phyloP scores from a whole-genome alignment of 2,888 invertebrate species.

The Tromatobia lineatoria region DNA sequence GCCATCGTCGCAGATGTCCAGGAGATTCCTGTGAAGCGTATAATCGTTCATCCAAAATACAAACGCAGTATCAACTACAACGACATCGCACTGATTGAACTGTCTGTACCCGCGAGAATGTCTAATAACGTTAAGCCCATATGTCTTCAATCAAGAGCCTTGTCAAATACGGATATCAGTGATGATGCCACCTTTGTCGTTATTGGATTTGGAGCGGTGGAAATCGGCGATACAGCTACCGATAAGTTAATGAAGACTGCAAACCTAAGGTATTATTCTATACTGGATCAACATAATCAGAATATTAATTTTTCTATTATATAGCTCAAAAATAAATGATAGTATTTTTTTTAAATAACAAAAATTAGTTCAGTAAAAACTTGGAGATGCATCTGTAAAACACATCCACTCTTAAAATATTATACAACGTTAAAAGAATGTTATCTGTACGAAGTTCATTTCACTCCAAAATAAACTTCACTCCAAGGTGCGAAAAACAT shows the following conservation, averaged over 20 bases:
- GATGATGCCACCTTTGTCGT: slow-evolving; percentile 74
- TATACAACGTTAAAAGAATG: too few species aligned
- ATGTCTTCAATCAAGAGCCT: slow-evolving; percentile 78
- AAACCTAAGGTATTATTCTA: slow-evolving; percentile 73
- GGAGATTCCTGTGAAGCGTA: slow-evolving; percentile 72
- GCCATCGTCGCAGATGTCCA: slow-evolving; percentile 69
- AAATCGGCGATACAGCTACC: slow-evolving; percentile 66
- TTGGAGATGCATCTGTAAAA: too few species aligned
- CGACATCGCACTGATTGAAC: slow-evolving; percentile 79
- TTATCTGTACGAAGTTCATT: too few species aligned
- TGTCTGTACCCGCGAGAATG: slow-evolving; percentile 72
- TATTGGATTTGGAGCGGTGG: slow-evolving; percentile 79
- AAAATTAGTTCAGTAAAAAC: too few species aligned
- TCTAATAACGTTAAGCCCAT: slow-evolving; percentile 76
- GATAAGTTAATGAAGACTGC: slow-evolving; percentile 76
- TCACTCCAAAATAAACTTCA: too few species aligned
- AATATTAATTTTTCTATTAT: too few species aligned
- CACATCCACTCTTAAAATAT: too few species aligned
- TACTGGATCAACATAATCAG: not conserved
- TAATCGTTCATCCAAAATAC: slow-evolving; percentile 78
- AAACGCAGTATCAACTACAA: slow-evolving; percentile 76
- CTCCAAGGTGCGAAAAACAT: too few species aligned
- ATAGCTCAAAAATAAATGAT: too few species aligned
- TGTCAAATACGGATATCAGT: slow-evolving; percentile 53
- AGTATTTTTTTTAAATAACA: too few species aligned